Percentiles rank a stretch among this genome's conserved stretches.
phyloP scores from a whole-genome alignment of 2,113 vertebrate species.

The Crocuta crocuta region DNA sequence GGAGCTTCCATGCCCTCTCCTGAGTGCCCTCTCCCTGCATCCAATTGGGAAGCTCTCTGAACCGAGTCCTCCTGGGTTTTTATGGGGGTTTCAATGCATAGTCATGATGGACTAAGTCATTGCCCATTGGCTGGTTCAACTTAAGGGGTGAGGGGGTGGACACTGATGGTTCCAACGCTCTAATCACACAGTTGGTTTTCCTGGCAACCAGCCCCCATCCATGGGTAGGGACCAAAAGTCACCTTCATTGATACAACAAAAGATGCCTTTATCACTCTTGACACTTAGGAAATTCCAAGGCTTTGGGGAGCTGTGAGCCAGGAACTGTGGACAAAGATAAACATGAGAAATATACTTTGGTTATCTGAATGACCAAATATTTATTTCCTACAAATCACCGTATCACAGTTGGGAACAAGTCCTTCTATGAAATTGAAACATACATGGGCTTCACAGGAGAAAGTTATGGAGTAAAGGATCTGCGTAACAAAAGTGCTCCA shows the following conservation, averaged over 20 bases:
- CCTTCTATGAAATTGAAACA: background rate
- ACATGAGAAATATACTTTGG: background rate
- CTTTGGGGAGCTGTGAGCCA: background rate
- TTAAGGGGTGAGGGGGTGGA: background rate
- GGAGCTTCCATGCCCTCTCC: background rate
- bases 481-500: background rate
- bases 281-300: background rate
- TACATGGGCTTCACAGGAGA: background rate
- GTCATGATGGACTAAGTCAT: background rate
- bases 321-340: background rate
- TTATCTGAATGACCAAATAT: background rate
- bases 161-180: background rate
- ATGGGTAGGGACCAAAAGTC: background rate
- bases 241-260: background rate
- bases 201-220: background rate
- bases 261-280: background rate
- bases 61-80: background rate
- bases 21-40: background rate
- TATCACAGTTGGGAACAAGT: background rate
- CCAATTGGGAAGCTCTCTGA: background rate
- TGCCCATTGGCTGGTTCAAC: background rate
- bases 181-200: background rate
- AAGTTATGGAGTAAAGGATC: background rate
- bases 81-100: background rate
- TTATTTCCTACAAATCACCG: background rate